These are phyloP conservation scores for Ochotona curzoniae DNA, from an alignment of 2,113 vertebrate species.

Conservation along the genomic window DNA sequence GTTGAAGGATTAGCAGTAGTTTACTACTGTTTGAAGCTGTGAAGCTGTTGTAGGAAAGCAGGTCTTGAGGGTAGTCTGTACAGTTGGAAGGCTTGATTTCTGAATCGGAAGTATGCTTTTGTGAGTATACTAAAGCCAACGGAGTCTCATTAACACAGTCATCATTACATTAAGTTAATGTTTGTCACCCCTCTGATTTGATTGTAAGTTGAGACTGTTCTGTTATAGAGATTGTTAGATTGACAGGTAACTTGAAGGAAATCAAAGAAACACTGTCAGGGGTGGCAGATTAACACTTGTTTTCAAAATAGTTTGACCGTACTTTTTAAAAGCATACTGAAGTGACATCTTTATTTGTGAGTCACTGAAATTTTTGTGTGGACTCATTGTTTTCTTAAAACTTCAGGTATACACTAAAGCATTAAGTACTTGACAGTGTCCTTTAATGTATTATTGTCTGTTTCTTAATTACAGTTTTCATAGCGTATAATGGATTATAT, in stretches of 20 bases:
- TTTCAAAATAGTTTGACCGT: conserved; percentile 41
- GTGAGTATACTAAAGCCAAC: conserved; percentile 11
- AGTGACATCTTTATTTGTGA: conserved; percentile 69
- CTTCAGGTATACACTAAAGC: neutral
- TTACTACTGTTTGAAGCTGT: conserved; percentile 19
- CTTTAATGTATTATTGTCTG: conserved; percentile 51
- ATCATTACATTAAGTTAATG: conserved; percentile 13
- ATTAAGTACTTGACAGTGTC: conserved; percentile 71
- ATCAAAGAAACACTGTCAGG: conserved; percentile 60
- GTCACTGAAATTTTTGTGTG: conserved; percentile 30
- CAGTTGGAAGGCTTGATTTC: conserved; percentile 35
- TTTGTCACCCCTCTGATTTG: conserved; percentile 41
- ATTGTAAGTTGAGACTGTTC: neutral
- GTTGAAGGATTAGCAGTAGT: conserved; percentile 45
- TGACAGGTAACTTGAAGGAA: conserved; percentile 18
- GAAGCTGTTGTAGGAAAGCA: conserved; percentile 39
- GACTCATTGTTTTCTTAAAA: neutral
- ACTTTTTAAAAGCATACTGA: conserved; percentile 69
- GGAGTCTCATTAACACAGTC: conserved; percentile 14
- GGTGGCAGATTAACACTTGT: conserved; percentile 50
- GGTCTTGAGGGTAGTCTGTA: conserved; percentile 46
- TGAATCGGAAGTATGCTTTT: conserved; percentile 33
- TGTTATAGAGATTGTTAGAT: conserved; percentile 36
- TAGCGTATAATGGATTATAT: conserved; percentile 4
- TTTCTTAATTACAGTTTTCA: conserved; percentile 25